phyloP scores from a whole-genome alignment of 2,888 invertebrate genomes.

The Pandemis heparana region DNA sequence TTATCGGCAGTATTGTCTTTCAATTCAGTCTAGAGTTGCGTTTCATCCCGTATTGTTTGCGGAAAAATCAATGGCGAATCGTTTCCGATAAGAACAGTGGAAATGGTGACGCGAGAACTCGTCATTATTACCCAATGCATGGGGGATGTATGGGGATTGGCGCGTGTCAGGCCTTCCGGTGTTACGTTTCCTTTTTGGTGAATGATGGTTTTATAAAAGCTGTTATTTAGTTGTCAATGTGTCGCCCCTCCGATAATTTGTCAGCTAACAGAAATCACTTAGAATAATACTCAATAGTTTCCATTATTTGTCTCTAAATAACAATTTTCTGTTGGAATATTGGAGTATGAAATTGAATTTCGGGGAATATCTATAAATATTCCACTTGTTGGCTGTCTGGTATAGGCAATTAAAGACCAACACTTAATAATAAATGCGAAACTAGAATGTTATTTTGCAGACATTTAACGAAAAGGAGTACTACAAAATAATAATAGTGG shows the following conservation, averaged over 20 bases:
- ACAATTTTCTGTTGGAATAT: background rate
- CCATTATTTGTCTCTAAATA: constrained; percentile 25
- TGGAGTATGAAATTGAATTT: constrained; percentile 8
- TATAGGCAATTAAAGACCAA: background rate
- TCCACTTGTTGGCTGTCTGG: background rate
- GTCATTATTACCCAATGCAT: constrained; percentile 77
- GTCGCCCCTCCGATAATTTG: constrained; percentile 60
- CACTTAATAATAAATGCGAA: background rate
- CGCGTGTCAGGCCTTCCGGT: constrained; percentile 70
- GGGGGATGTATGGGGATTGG: constrained; percentile 53
- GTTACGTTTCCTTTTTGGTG: constrained; percentile 64
- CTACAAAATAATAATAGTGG: background rate
- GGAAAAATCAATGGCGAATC: constrained; percentile 83
- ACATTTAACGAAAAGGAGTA: background rate
- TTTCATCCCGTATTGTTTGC: constrained; percentile 71
- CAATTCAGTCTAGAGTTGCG: constrained; percentile 31
- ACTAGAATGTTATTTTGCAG: too few species aligned
- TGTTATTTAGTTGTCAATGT: constrained; percentile 72
- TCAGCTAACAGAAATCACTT: constrained; percentile 46
- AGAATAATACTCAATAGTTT: constrained; percentile 19
- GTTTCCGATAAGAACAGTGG: constrained; percentile 71
- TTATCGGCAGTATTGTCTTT: constrained; percentile 33
- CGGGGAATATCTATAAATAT: background rate
- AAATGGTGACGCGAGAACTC: constrained; percentile 75
- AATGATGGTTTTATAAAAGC: constrained; percentile 76